Base-by-base conservation (phyloP, 2,797 vertebrate species). In the Carduelis carduelis region DNA sequence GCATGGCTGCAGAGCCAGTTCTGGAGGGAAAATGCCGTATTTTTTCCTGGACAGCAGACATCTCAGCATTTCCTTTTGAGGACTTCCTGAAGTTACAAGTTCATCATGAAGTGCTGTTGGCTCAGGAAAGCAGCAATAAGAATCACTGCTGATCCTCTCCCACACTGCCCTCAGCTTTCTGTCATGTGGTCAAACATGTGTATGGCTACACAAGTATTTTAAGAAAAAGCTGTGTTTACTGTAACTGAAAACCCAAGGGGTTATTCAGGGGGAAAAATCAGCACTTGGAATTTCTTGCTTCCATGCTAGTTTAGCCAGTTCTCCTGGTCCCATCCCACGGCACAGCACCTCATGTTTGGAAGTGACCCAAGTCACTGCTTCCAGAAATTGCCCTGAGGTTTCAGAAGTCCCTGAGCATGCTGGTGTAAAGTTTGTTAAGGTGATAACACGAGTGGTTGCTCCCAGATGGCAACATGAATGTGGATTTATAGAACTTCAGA, bases 301-400 rank as follows among this genome's bases (percentile, higher is more conserved):
- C 94, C 37, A 7, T 37, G 66, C 95, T 53, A 81, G 94, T 96
- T 92, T 8, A 93, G 79, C 95, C 91, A 95, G 95, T 96, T 96
- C 94, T 95, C 55, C 95, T 78, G 55, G 69, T 94, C 76, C 77
- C 92, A 81, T 55, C 79, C 81, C 93, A 85, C 15, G 0, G 75
- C 6, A 3, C 76, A 66, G 75, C 0, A 6, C 79, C 85, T 60
- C 20, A 26, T 8, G 35, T 21, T 72, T 95, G 91, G 91, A 95
- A 81, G 55, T 41, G 32, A 59, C 84, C 76, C 93, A 97, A 96
- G 83, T 63, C 69, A 52, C 61, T 69, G 76, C 82, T 92, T 88
- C 91, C 89, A 96, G 89, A 93, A 94, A 75, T 6, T 71, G 50
- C 92, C 87, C 57, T 52, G 46, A 68, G 76, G 39, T 78, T 92